phyloP scores from a whole-genome alignment of 2,113 vertebrate species.

The Pontoporia blainvillei region DNA sequence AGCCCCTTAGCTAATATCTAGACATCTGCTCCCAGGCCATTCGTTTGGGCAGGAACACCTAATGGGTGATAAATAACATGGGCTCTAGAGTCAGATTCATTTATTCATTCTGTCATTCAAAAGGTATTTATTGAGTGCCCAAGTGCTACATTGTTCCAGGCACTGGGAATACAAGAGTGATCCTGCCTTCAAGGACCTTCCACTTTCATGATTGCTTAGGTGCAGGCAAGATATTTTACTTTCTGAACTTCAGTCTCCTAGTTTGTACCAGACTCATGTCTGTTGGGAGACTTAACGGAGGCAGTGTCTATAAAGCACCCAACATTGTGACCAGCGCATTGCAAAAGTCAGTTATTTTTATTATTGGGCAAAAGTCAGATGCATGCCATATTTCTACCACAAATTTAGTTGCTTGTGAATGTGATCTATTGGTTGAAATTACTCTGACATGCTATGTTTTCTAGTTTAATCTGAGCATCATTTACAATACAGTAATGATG shows the following conservation, averaged over 20 bases:
- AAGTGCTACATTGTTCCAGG: neutral
- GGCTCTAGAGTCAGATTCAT: neutral
- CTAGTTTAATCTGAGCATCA: neutral
- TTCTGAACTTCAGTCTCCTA: neutral
- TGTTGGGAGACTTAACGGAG: neutral
- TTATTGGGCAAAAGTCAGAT: neutral
- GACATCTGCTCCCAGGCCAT: neutral
- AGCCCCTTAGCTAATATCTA: neutral
- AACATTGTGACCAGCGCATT: neutral
- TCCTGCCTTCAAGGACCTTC: neutral
- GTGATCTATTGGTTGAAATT: neutral
- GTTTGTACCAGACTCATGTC: neutral
- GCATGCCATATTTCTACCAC: neutral
- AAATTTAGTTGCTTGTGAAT: neutral
- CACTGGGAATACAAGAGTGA: neutral
- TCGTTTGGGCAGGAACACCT: neutral
- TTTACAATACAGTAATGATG: neutral
- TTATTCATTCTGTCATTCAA: neutral
- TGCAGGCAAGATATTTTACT: neutral
- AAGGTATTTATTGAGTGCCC: neutral
- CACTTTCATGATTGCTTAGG: neutral
- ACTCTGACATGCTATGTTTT: neutral
- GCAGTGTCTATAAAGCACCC: neutral
- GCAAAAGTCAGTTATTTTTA: constrained; percentile 14
- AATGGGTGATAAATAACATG: neutral